Conservation (phyloP, 1,140 invertebrate genomes). For the Amphibalanus amphitrite region DNA sequence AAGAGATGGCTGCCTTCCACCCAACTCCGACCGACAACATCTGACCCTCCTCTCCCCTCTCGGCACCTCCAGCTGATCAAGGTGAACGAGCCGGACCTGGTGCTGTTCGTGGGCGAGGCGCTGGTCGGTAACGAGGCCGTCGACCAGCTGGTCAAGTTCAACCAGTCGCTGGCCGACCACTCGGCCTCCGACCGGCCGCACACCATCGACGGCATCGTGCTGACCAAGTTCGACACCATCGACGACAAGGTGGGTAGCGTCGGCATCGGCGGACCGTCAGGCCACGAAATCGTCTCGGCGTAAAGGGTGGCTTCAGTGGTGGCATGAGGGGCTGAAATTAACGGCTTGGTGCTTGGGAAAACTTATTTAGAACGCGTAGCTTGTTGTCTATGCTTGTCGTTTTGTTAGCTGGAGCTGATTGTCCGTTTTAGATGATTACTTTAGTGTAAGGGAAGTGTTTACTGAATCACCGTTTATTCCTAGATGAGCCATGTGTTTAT, state of each 20-base stretch:
- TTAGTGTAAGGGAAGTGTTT: background rate
- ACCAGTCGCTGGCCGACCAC: slow-evolving; percentile 83
- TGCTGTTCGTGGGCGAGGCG: slow-evolving; percentile 97
- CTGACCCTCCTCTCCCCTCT: background rate
- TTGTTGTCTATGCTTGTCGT: too few relatives aligned
- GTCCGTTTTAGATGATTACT: too few relatives aligned
- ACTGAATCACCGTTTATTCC: background rate
- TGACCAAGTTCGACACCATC: slow-evolving; percentile 98
- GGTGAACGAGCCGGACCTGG: slow-evolving; percentile 90
- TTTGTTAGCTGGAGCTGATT: too few relatives aligned
- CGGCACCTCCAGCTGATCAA: slow-evolving; percentile 39
- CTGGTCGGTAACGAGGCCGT: slow-evolving; percentile 99
- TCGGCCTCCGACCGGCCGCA: slow-evolving; percentile 54
- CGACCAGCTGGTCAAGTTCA: slow-evolving; percentile 97
- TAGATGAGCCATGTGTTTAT: background rate
- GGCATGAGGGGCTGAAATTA: too few relatives aligned
- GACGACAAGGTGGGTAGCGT: slow-evolving; percentile 88
- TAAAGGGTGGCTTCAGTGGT: too few relatives aligned
- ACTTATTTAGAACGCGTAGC: too few relatives aligned
- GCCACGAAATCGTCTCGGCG: too few relatives aligned
- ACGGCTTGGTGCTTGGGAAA: too few relatives aligned
- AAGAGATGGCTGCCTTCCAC: too few relatives aligned
- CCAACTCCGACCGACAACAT: too few relatives aligned
- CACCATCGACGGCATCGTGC: slow-evolving; percentile 90
- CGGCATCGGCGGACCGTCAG: too few relatives aligned